Percentiles rank a stretch among this genome's conserved stretches.
Conservation (phyloP, 2,113 vertebrate genomes). For the Emydura subglobosa region DNA sequence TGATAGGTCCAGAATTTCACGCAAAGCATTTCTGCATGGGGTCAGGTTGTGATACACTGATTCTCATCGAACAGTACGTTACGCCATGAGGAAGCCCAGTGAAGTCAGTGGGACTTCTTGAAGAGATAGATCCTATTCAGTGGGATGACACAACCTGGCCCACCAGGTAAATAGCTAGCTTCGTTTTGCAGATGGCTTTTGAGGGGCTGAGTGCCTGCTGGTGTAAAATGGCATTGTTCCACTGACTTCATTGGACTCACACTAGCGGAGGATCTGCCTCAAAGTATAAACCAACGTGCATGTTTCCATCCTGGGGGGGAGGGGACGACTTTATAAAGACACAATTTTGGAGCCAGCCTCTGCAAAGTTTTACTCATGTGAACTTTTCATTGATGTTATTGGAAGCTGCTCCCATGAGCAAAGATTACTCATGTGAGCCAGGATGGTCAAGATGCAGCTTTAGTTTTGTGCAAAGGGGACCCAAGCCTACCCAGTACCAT, state of each 20-base stretch:
- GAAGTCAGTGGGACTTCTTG: background rate
- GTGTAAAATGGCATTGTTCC: background rate
- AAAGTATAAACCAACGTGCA: background rate
- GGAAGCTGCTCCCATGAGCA: background rate
- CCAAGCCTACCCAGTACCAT: background rate
- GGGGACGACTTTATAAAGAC: background rate
- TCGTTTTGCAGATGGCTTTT: fast-evolving
- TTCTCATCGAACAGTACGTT: background rate
- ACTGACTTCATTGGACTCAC: background rate
- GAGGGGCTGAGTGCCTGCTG: background rate
- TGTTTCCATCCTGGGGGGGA: background rate
- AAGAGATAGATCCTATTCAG: background rate
- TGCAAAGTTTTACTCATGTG: background rate
- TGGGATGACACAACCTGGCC: background rate
- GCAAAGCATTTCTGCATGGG: background rate
- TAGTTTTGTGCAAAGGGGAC: background rate
- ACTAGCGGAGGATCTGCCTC: background rate
- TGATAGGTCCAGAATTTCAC: background rate
- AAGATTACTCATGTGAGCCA: background rate
- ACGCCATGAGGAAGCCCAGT: background rate
- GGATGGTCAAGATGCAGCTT: background rate
- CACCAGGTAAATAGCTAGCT: fast-evolving
- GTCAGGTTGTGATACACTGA: background rate
- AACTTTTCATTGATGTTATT: background rate
- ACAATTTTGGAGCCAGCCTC: background rate